These are phyloP conservation scores for Balaeniceps rex DNA, from an alignment of 2,113 vertebrate genomes.

Conservation along the genomic window DNA sequence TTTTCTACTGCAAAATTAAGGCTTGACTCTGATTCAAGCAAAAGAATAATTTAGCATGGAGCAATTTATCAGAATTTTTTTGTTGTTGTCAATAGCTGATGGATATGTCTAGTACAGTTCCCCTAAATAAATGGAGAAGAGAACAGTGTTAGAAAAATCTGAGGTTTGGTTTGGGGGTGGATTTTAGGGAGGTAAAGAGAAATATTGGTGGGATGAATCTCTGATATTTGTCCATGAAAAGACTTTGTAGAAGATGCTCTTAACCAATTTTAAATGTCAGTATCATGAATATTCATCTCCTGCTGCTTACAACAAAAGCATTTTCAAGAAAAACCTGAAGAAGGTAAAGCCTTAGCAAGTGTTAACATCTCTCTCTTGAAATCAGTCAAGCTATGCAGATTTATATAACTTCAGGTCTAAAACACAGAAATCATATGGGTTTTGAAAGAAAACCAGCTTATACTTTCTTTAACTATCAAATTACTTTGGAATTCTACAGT, in stretches of 20 bases:
- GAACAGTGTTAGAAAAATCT: neutral
- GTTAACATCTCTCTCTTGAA: neutral
- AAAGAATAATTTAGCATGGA: neutral
- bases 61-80: neutral
- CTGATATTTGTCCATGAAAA: neutral
- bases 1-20: neutral
- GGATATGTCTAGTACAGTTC: neutral
- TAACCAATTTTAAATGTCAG: neutral
- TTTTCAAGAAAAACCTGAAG: neutral
- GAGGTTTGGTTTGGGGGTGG: neutral
- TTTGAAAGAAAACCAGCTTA: neutral
- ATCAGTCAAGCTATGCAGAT: neutral
- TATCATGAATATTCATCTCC: neutral
- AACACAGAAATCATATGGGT: neutral
- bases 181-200: neutral
- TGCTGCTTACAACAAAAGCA: neutral
- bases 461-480: neutral
- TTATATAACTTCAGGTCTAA: neutral
- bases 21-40: neutral
- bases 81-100: neutral
- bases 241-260: neutral
- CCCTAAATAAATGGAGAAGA: neutral
- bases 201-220: neutral
- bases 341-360: neutral
- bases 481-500: slow-evolving; percentile 14